phyloP scores from a whole-genome alignment of 2,113 vertebrate genomes.

The Psilopsiagon aurifrons region DNA sequence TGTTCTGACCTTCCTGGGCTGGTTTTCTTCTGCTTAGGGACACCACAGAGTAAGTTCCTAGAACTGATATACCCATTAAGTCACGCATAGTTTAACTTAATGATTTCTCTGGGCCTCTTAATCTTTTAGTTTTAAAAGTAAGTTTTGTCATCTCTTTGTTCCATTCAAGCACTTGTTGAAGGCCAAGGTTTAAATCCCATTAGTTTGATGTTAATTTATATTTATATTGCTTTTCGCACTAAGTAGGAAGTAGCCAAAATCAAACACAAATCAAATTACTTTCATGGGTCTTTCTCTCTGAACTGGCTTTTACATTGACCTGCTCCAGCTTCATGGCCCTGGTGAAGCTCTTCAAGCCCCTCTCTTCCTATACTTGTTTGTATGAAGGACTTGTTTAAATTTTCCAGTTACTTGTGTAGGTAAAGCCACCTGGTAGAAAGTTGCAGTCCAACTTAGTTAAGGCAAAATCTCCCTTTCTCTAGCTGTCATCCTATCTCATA shows the following conservation, averaged over 20 bases:
- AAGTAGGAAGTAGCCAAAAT: neutral
- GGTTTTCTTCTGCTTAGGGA: neutral
- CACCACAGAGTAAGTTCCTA: neutral
- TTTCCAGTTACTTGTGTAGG: neutral
- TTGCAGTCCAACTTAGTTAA: neutral
- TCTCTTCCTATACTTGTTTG: neutral
- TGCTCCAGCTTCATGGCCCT: neutral
- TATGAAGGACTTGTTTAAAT: neutral
- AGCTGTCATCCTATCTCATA: neutral
- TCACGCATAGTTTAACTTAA: neutral
- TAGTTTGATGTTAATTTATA: neutral
- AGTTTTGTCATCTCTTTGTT: neutral
- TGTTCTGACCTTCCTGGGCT: neutral
- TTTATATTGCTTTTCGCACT: neutral
- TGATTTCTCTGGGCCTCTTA: neutral
- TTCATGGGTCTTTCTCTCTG: neutral
- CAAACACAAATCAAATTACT: neutral
- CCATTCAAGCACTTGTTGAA: neutral
- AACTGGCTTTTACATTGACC: neutral
- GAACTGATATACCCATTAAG: neutral
- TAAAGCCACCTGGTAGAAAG: neutral
- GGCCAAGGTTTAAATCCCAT: neutral
- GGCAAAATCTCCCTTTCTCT: neutral
- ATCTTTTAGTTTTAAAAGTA: neutral
- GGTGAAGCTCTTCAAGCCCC: neutral